Conservation (phyloP, 1,140 invertebrate species). For the Drosophila navojoa region DNA sequence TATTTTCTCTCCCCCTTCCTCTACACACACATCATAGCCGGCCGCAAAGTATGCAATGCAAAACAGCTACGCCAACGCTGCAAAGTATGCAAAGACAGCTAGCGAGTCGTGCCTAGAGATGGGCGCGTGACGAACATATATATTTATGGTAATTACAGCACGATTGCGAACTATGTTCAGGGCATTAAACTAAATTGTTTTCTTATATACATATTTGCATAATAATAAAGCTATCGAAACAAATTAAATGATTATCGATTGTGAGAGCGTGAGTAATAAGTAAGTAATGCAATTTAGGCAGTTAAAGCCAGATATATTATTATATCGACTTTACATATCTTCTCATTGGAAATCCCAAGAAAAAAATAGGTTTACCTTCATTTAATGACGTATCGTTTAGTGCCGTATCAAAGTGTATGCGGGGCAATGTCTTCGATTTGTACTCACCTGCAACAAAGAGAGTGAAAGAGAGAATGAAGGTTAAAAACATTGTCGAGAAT, state of each 20-base stretch:
- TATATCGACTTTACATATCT: too few species aligned
- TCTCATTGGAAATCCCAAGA: background rate
- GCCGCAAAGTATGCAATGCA: conserved; percentile 35
- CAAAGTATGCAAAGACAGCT: conserved; percentile 29
- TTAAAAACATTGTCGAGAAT: conserved; percentile 1
- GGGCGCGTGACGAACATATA: background rate
- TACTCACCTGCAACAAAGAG: conserved; percentile 81
- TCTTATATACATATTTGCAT: too few species aligned
- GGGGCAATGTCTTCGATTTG: conserved; percentile 84
- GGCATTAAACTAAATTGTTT: too few species aligned
- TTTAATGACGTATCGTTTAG: conserved; percentile 78
- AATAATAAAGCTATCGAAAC: too few species aligned
- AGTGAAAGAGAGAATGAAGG: conserved; percentile 2
- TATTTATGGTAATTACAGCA: background rate
- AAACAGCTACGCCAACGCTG: conserved; percentile 14
- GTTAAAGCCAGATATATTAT: too few species aligned
- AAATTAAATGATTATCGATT: background rate
- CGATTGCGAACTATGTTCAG: background rate
- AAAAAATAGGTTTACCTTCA: conserved; percentile 68
- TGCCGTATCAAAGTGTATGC: conserved; percentile 83
- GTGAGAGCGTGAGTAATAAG: too few species aligned
- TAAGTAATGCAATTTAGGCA: too few species aligned
- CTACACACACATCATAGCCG: background rate
- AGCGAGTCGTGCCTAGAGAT: conserved; percentile 1
- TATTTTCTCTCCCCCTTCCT: background rate